Percentiles rank a stretch among this genome's conserved stretches.
Evolutionary conservation across 2,797 vertebrate species (phyloP).

Genomic region (Micropoecilia bifurca): DNA sequence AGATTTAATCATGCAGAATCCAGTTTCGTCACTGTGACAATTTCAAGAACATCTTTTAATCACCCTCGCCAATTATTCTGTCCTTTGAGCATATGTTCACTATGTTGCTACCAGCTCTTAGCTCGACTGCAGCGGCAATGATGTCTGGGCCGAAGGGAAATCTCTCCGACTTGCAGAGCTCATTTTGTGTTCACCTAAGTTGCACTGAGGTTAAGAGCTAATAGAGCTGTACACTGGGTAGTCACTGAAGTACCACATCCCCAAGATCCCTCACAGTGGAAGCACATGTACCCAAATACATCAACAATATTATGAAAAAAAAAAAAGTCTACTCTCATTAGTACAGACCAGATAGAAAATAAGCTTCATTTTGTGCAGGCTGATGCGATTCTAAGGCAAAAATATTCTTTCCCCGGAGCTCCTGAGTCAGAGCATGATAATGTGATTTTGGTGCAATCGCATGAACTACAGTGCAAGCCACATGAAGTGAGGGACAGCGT

Average conservation of each 20-base stretch:
- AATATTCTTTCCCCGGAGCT: constrained; percentile 42
- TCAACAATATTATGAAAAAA: constrained; percentile 36
- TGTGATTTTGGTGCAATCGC: constrained; percentile 53
- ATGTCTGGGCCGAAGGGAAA: constrained; percentile 62
- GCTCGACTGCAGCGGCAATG: constrained; percentile 41
- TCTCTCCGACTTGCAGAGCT: constrained; percentile 59
- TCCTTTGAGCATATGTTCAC: constrained; percentile 40
- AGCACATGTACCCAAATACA: constrained; percentile 22
- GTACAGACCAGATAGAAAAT: constrained; percentile 20
- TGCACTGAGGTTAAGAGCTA: constrained; percentile 65
- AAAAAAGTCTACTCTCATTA: constrained; percentile 34
- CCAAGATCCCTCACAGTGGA: constrained; percentile 15
- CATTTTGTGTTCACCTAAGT: constrained; percentile 61
- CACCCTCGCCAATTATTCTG: constrained; percentile 36
- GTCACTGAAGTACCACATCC: constrained; percentile 40
- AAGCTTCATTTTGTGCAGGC: constrained; percentile 46
- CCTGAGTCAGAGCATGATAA: constrained; percentile 65
- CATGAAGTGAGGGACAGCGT: constrained; percentile 38
- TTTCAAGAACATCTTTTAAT: constrained; percentile 26
- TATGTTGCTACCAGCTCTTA: constrained; percentile 30
- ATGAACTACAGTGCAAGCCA: constrained; percentile 41
- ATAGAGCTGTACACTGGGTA: constrained; percentile 48
- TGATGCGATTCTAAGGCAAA: constrained; percentile 54
- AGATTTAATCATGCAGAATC: constrained; percentile 21
- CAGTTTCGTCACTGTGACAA: constrained; percentile 30